A percentile compares a stretch with the other conserved stretches of the same genome.
phyloP scores from a whole-genome alignment of 2,797 vertebrate species.

The Rhinoraja longicauda region DNA sequence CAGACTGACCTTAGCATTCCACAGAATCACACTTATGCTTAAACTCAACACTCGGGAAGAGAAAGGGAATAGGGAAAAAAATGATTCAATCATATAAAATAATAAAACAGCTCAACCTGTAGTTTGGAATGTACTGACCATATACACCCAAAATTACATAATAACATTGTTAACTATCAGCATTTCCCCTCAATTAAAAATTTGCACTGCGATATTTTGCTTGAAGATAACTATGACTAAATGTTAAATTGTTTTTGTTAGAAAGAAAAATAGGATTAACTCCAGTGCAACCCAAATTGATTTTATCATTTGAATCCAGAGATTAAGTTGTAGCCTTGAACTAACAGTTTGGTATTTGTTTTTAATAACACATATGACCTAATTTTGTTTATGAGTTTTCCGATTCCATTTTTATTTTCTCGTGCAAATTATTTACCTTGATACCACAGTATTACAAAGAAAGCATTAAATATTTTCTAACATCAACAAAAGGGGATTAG shows the following conservation, averaged over 20 bases:
- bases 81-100: not conserved
- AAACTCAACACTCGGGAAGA: not conserved
- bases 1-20: not conserved
- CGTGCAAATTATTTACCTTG: not conserved
- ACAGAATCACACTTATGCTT: not conserved
- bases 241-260: not conserved
- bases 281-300: slow-evolving; percentile 28
- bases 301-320: slow-evolving; percentile 30
- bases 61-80: not conserved
- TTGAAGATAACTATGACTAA: not conserved
- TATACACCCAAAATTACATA: not conserved
- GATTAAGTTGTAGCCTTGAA: slow-evolving; percentile 21
- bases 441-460: not conserved
- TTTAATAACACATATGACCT: slow-evolving; percentile 11
- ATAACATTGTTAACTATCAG: not conserved
- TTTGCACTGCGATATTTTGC: not conserved
- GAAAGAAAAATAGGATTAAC: slow-evolving; percentile 16
- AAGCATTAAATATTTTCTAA: not conserved
- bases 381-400: not conserved
- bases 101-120: not conserved
- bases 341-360: slow-evolving; percentile 23
- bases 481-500: not conserved
- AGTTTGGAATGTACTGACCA: not conserved
- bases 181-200: not conserved
- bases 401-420: not conserved